These are phyloP conservation scores for Crypturellus undulatus DNA, from an alignment of 2,113 vertebrate species.

Conservation along the genomic window DNA sequence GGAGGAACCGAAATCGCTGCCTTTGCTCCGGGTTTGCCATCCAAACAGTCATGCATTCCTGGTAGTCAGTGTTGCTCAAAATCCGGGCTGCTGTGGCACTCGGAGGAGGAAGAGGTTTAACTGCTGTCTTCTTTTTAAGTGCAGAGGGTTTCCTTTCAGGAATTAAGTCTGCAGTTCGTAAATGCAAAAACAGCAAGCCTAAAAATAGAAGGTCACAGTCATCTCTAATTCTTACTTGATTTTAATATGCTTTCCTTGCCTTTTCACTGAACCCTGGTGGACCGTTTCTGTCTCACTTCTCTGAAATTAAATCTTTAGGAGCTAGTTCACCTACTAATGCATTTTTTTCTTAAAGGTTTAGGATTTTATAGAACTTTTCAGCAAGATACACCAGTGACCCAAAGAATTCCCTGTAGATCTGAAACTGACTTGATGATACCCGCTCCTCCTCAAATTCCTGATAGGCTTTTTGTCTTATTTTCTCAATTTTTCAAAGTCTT, in stretches of 20 bases:
- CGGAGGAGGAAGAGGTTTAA: not conserved
- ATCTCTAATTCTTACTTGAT: not conserved
- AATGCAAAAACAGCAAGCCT: not conserved
- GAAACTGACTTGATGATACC: not conserved
- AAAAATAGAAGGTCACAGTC: not conserved
- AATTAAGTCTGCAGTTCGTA: not conserved
- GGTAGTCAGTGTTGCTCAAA: not conserved
- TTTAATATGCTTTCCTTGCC: not conserved
- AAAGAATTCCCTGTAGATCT: not conserved
- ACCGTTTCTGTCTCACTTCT: not conserved
- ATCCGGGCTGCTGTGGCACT: accelerated
- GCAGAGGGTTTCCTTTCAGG: not conserved
- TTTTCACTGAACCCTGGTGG: not conserved
- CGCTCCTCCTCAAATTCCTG: not conserved
- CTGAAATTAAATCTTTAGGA: accelerated
- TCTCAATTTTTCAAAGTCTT: not conserved
- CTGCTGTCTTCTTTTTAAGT: not conserved
- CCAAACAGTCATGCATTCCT: accelerated
- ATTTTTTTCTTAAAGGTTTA: not conserved
- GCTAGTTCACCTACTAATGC: not conserved
- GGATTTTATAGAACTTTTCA: not conserved
- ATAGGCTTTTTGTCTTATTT: not conserved
- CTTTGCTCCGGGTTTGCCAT: not conserved
- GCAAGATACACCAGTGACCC: not conserved
- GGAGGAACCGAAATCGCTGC: not conserved